A percentile compares a stretch with the other conserved stretches of the same genome.
Evolutionary conservation across 2,888 invertebrate genomes (phyloP).

Genomic region (Alviniconcha strummeri): DNA sequence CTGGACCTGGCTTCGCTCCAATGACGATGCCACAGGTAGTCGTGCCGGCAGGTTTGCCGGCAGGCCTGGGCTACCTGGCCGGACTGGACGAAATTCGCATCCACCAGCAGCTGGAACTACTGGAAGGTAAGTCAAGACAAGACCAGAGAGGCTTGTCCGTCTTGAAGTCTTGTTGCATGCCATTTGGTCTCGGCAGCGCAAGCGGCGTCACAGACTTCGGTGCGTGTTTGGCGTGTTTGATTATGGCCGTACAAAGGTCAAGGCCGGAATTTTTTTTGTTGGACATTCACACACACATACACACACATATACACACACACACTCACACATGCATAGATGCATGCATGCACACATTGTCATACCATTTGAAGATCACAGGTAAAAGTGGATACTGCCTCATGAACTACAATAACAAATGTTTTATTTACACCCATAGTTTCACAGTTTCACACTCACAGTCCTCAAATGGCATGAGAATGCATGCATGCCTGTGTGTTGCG

Average conservation of each 20-base stretch:
- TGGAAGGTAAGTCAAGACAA: constrained; percentile 52
- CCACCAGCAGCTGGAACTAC: constrained; percentile 58
- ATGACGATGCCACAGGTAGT: constrained; percentile 39
- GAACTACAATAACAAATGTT: neutral
- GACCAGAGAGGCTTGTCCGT: no score
- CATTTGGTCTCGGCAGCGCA: no score
- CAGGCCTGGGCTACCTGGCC: constrained; percentile 58
- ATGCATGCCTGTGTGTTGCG: no score
- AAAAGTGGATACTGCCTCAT: no score
- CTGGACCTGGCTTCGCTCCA: neutral
- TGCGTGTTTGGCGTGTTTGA: neutral
- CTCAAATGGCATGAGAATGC: no score
- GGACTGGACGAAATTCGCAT: constrained; percentile 55
- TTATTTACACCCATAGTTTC: neutral
- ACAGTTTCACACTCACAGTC: no score
- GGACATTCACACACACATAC: neutral
- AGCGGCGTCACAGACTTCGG: no score
- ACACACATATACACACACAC: neutral
- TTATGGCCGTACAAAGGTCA: no score
- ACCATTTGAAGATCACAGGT: no score
- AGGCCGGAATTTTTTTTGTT: neutral
- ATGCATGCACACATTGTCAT: no score
- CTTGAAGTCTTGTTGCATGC: neutral
- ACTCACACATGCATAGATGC: no score
- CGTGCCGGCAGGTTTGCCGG: constrained; percentile 54